Percentiles rank a stretch among this genome's conserved stretches.
Conservation (phyloP, 1,140 invertebrate genomes). For the Drosophila mojavensis region DNA sequence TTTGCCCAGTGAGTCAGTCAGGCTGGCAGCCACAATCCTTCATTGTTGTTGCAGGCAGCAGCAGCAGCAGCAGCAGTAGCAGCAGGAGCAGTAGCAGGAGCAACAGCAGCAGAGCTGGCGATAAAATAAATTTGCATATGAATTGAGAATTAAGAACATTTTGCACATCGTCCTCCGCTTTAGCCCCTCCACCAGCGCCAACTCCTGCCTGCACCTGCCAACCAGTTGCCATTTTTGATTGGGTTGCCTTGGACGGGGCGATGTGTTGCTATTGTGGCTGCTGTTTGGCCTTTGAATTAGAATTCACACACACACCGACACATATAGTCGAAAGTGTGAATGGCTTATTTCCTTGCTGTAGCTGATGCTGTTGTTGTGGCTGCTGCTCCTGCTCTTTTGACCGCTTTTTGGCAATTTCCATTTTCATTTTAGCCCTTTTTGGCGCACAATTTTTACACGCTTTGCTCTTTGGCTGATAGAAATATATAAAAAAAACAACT, state of each 20-base stretch:
- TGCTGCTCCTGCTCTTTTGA: conserved; percentile 51
- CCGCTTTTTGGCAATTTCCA: conserved; percentile 65
- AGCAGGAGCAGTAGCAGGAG: conserved; percentile 39
- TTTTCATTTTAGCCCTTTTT: conserved; percentile 72
- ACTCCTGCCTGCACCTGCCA: conserved; percentile 36
- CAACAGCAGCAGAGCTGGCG: conserved; percentile 48
- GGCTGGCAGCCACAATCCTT: conserved; percentile 55
- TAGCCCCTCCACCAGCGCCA: neutral
- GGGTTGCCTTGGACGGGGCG: conserved; percentile 46
- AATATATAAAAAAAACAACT: conserved; percentile 51
- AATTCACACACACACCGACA: conserved; percentile 44
- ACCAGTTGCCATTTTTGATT: conserved; percentile 57
- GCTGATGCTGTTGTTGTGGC: conserved; percentile 32
- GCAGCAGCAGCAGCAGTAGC: conserved; percentile 42
- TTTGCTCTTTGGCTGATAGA: conserved; percentile 46
- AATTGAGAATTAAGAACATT: conserved; percentile 83
- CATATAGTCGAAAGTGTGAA: conserved; percentile 58
- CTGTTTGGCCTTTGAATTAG: conserved; percentile 81
- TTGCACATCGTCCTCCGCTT: conserved; percentile 70
- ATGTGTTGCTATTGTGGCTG: conserved; percentile 73
- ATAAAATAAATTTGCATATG: conserved; percentile 83
- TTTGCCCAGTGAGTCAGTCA: conserved; percentile 47
- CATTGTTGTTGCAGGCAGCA: conserved; percentile 74
- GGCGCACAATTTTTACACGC: conserved; percentile 61
- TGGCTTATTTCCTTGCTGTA: conserved; percentile 71